Base-by-base conservation (phyloP, 2,113 vertebrate genomes). In the Ptyas mucosa region DNA sequence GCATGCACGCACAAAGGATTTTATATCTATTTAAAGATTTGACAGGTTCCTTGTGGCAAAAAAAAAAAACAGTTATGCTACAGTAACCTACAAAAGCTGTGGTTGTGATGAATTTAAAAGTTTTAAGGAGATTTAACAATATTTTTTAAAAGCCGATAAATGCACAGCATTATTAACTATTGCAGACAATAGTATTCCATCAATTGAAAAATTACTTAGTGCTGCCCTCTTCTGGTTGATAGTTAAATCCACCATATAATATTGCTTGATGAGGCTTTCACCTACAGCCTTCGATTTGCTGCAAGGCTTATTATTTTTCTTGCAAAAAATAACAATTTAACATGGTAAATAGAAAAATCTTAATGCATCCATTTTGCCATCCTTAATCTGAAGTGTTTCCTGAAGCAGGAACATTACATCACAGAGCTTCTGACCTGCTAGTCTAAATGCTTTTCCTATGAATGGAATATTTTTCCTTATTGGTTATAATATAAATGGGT, bases 141-240 rank as follows among this genome's bases (percentile, higher is more conserved):
- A 3, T 91, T 57, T 85, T 88, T 39, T 12, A 3, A 69, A 89
- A 85, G 20, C 4, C 4, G 61, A 64, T 29, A 61, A 64, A 34
- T 43, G 18, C 81, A 91, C 9, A 91, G 23, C 34, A 61, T 52
- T 34, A 29, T 8, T 53, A 54, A 61, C 18, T 61, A 61, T 20
- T 53, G 26, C 26, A 88, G 51, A 88, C 4, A 89, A 46, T 24
- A 49, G 58, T 52, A 24, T 14, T 64, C 46, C 29, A 64, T 87
- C 53, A 58, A 21, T 89, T 89, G n/a, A 89, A 93, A 87, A 49
- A n/a, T 53, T 90, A 85, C 29, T 64, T 90, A 14, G 81, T 87
- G 46, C 55, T 90, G 92, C 92, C 89, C 92, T 87, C 92, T 90
- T 51, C 55, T 90, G 92, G 81, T 86, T 29, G 39, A 2, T 46